A percentile compares a stretch with the other conserved stretches of the same genome.
phyloP scores from a whole-genome alignment of 1,140 invertebrate genomes.

The Drosophila virilis region DNA sequence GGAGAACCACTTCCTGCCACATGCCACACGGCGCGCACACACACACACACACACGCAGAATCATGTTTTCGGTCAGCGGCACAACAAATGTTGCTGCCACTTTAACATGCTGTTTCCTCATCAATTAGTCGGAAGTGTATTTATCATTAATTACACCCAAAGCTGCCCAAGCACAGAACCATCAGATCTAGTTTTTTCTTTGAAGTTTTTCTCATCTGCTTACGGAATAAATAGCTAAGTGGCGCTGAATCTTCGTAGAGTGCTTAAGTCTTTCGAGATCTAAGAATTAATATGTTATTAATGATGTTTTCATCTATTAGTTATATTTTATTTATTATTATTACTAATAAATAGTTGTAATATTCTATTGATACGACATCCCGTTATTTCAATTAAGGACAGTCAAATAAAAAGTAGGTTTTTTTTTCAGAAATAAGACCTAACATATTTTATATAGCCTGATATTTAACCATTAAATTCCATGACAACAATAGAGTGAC shows the following conservation, averaged over 20 bases:
- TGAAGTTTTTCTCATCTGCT: conserved; percentile 7
- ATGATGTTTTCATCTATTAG: too few species aligned
- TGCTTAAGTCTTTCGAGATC: neutral
- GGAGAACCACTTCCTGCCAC: conserved; percentile 49
- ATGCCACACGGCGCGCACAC: conserved; percentile 28
- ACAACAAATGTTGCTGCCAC: conserved; percentile 26
- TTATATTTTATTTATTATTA: too few species aligned
- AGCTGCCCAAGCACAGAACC: neutral
- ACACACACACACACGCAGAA: neutral
- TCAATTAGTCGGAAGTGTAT: conserved; percentile 51
- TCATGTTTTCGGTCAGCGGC: conserved; percentile 23
- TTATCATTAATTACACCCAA: conserved; percentile 64
- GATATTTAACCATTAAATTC: too few species aligned
- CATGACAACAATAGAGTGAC: too few species aligned
- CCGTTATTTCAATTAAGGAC: too few species aligned
- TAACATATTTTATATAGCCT: too few species aligned
- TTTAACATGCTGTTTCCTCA: conserved; percentile 40
- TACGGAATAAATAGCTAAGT: conserved; percentile 20
- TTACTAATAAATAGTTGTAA: too few species aligned
- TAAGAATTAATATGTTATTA: neutral
- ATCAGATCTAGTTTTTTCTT: conserved; percentile 7
- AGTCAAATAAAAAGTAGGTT: too few species aligned
- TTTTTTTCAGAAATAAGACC: too few species aligned
- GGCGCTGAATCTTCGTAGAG: neutral
- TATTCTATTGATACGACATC: too few species aligned